Evolutionary conservation across 1,140 invertebrate genomes (phyloP).

Genomic region (Ostrea edulis): DNA sequence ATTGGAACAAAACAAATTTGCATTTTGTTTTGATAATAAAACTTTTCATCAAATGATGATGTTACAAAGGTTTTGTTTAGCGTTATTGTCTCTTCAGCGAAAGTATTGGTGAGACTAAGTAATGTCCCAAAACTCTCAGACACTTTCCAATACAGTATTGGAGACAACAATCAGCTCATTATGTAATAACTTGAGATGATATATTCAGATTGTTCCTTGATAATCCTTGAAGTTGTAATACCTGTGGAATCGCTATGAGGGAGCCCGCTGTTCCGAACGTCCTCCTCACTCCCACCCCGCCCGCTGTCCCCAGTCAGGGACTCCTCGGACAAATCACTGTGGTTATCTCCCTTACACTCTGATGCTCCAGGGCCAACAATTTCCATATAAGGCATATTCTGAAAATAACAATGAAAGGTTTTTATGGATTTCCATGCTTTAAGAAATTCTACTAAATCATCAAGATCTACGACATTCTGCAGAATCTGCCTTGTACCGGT

Average conservation of each 20-base stretch:
- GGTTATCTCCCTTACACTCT: constrained; percentile 47
- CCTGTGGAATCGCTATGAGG: constrained; percentile 50
- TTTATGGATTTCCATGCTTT: neutral
- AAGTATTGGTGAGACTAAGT: too few relatives aligned
- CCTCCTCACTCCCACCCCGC: constrained; percentile 72
- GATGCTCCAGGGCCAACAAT: neutral
- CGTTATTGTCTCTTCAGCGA: too few relatives aligned
- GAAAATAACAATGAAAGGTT: neutral
- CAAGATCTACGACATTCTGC: too few relatives aligned
- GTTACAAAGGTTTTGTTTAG: too few relatives aligned
- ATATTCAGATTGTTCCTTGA: neutral
- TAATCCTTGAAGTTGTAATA: neutral
- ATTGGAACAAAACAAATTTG: too few relatives aligned
- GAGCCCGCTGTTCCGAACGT: constrained; percentile 57
- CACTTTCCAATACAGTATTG: neutral
- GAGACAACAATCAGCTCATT: neutral
- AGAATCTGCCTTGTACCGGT: too few relatives aligned
- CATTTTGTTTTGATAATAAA: too few relatives aligned
- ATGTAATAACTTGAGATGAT: too few relatives aligned
- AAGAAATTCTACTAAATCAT: too few relatives aligned
- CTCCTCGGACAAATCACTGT: constrained; percentile 69
- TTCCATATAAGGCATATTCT: constrained; percentile 14
- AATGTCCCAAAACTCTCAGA: too few relatives aligned
- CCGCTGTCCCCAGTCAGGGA: constrained; percentile 70
- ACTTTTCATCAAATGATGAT: too few relatives aligned